Evolutionary conservation across 1,140 invertebrate species (phyloP).

Genomic region (Cydia pomonella): DNA sequence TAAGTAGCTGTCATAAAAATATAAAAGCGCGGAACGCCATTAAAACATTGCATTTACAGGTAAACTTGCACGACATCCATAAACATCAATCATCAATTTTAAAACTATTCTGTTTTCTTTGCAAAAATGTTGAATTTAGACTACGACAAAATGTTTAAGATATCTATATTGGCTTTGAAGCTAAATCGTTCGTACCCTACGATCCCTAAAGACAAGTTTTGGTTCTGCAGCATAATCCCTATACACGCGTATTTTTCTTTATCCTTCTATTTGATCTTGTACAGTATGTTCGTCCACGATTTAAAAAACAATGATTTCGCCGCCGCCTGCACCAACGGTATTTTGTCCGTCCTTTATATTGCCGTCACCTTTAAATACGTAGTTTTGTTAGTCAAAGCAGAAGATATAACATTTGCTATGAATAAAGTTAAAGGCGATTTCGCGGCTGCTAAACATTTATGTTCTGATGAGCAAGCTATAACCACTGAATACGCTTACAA

Average conservation of each 20-base stretch:
- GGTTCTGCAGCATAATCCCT: conserved; percentile 43
- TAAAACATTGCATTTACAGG: neutral
- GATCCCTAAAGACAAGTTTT: conserved; percentile 49
- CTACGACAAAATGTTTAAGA: conserved; percentile 53
- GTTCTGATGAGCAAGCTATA: conserved; percentile 41
- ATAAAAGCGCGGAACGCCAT: neutral
- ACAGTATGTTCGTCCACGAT: conserved; percentile 49
- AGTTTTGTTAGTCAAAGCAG: conserved; percentile 45
- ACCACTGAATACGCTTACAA: conserved; percentile 45
- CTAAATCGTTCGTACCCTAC: conserved; percentile 51
- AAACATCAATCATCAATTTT: neutral
- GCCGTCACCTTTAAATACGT: conserved; percentile 46
- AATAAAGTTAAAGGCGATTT: conserved; percentile 50
- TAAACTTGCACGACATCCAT: neutral
- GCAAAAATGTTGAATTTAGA: conserved; percentile 42
- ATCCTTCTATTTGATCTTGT: conserved; percentile 39
- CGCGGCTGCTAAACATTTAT: conserved; percentile 33
- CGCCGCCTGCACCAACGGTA: conserved; percentile 51
- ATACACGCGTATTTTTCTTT: conserved; percentile 44
- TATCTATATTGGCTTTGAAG: conserved; percentile 42
- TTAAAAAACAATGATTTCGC: conserved; percentile 50
- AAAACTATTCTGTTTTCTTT: neutral
- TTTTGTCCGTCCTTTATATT: conserved; percentile 44
- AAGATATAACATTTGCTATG: conserved; percentile 44
- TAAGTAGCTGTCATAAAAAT: neutral